A percentile compares a stretch with the other conserved stretches of the same genome.
These are phyloP conservation scores for Drosophila chauvacae DNA, from an alignment of 1,140 invertebrate genomes.

Conservation along the genomic window DNA sequence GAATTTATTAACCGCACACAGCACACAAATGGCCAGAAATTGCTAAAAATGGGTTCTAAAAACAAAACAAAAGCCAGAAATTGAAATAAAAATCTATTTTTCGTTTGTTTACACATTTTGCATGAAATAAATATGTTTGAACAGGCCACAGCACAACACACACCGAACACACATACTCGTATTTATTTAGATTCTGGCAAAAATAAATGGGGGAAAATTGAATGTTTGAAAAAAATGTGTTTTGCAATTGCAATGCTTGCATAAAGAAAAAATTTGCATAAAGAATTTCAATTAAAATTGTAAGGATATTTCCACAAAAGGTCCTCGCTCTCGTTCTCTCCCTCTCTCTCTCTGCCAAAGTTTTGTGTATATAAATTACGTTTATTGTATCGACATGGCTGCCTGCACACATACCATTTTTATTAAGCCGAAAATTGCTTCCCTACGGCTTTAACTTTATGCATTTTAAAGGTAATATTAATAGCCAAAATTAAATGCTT, in stretches of 20 bases:
- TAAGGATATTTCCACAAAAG: constrained; percentile 15
- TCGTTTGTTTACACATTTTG: constrained; percentile 33
- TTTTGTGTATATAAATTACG: background rate
- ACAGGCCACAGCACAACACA: constrained; percentile 16
- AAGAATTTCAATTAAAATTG: constrained; percentile 43
- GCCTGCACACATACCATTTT: background rate
- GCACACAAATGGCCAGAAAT: background rate
- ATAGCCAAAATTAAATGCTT: no score
- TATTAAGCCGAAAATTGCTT: background rate
- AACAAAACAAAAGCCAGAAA: constrained; percentile 14
- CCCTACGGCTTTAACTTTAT: background rate
- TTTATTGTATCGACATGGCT: constrained; percentile 1
- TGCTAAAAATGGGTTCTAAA: background rate
- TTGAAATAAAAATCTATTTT: constrained; percentile 26
- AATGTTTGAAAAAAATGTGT: constrained; percentile 6
- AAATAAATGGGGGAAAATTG: constrained; percentile 32
- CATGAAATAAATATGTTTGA: constrained; percentile 36
- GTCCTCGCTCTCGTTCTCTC: background rate
- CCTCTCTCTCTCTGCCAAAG: no score
- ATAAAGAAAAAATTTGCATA: constrained; percentile 33
- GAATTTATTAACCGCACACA: constrained; percentile 36
- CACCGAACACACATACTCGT: constrained; percentile 2
- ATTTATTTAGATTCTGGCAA: constrained; percentile 31
- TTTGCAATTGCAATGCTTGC: constrained; percentile 27
- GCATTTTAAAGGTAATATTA: background rate